Conservation (phyloP, 2,888 invertebrate genomes). For the Tethea ocularis region DNA sequence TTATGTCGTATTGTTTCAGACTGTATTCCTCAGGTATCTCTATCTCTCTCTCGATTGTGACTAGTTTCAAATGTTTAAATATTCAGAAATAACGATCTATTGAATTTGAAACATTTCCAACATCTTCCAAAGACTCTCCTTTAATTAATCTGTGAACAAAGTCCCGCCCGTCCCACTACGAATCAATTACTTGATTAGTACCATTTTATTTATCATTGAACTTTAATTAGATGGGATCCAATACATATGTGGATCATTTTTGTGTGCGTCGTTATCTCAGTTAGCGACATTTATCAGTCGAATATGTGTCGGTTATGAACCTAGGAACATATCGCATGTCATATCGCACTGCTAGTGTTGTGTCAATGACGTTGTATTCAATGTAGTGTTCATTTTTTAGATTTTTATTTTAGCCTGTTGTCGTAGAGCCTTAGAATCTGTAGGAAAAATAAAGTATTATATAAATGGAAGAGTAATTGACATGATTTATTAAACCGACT, state of each 20-base stretch:
- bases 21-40: not conserved
- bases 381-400: conserved; percentile 12
- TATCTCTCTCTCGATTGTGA: not conserved
- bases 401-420: not conserved
- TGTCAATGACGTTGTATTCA: conserved; percentile 4
- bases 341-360: conserved; percentile 16
- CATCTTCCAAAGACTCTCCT: not conserved
- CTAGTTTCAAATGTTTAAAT: not conserved
- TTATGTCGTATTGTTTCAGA: not conserved
- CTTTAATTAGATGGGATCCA: not conserved
- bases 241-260: conserved; percentile 9
- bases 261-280: conserved; percentile 47
- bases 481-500: not conserved
- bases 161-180: not conserved
- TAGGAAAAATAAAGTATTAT: no score
- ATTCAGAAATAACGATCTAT: not conserved
- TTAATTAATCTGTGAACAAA: not conserved
- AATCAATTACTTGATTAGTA: conserved; percentile 4
- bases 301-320: conserved; percentile 60
- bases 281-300: conserved; percentile 61
- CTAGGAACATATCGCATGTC: conserved; percentile 35
- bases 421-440: no score
- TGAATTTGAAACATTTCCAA: not conserved
- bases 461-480: no score
- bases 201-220: not conserved